Base-by-base conservation (phyloP, 2,113 vertebrate genomes). In the Cynocephalus volans region DNA sequence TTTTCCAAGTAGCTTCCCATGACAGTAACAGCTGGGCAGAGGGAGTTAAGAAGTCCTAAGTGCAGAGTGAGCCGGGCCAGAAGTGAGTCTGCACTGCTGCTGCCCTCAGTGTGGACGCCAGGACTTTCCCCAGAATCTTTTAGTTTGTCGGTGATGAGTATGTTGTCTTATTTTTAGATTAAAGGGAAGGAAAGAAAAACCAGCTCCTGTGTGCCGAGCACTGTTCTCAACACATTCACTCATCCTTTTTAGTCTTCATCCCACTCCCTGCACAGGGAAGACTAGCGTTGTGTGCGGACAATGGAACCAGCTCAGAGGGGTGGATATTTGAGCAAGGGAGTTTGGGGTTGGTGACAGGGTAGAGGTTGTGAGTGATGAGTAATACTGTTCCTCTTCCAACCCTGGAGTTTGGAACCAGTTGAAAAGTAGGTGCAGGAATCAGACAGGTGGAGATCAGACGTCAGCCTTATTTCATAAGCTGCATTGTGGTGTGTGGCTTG, bases 181-280 rank as follows among this genome's bases (percentile, higher is more conserved):
- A 60, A 70, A 50, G 23, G 54, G 19, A 70, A 87, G 64, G n/a
- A 41, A 76, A 67, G 73, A 10, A 62, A 54, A 91, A 15, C 24
- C 62, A 15, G 0, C 21, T 28, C 15, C 26, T 56, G 1, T 1
- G 6, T 23, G 15, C 75, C 33, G 6, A 28, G 41, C 41, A 1
- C 48, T 54, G 56, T 50, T 28, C 18, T 52, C 0, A 33, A 67
- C 70, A 21, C 62, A 36, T 80, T 48, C 19, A 3, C 6, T 48
- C 5, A 5, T 31, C 33, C 28, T 33, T 8, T 26, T 24, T 8
- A 21, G 14, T 28, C 19, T 50, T 83, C 50, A 0, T 15, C 1
- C 80, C 21, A 1, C 8, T 52, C 48, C 28, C 70, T 54, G 41
- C 60, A 19, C 33, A 8, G 50, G 33, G 36, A 52, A n/a, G 48